Conservation (phyloP, 2,113 vertebrate species). For the Tenebrosternarchus preto region DNA sequence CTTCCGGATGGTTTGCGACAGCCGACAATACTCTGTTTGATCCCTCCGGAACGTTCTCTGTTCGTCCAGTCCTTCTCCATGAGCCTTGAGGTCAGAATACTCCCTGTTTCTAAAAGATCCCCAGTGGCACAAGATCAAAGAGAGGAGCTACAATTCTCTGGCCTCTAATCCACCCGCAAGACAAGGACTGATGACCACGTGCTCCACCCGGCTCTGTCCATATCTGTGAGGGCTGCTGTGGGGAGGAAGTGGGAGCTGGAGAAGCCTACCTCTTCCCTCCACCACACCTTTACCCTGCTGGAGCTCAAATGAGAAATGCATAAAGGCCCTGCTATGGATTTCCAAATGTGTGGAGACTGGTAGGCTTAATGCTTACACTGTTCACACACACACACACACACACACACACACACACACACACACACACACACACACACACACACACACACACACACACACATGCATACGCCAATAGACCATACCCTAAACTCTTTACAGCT, state of each 20-base stretch:
- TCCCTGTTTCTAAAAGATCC: constrained; percentile 58
- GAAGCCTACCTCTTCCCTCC: background rate
- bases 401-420: background rate
- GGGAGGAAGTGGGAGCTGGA: constrained; percentile 17
- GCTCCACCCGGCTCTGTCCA: constrained; percentile 41
- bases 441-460: background rate
- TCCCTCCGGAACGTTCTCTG: constrained; percentile 56
- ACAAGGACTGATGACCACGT: constrained; percentile 62
- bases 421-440: constrained; percentile 7
- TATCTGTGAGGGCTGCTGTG: constrained; percentile 53
- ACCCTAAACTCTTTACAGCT: background rate
- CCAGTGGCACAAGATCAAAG: constrained; percentile 47
- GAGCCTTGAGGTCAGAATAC: constrained; percentile 55
- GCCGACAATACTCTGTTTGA: constrained; percentile 53
- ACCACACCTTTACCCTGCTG: constrained; percentile 13
- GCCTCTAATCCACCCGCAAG: constrained; percentile 66
- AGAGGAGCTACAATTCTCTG: constrained; percentile 52
- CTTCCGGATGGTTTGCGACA: constrained; percentile 38
- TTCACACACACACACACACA: background rate
- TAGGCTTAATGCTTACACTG: background rate
- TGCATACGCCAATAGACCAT: background rate
- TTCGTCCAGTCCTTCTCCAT: constrained; percentile 55
- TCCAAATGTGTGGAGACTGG: background rate
- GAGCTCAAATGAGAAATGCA: constrained; percentile 21
- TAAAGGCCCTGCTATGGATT: background rate